Conservation (phyloP, 2,797 vertebrate species). For the Hydrolagus colliei region DNA sequence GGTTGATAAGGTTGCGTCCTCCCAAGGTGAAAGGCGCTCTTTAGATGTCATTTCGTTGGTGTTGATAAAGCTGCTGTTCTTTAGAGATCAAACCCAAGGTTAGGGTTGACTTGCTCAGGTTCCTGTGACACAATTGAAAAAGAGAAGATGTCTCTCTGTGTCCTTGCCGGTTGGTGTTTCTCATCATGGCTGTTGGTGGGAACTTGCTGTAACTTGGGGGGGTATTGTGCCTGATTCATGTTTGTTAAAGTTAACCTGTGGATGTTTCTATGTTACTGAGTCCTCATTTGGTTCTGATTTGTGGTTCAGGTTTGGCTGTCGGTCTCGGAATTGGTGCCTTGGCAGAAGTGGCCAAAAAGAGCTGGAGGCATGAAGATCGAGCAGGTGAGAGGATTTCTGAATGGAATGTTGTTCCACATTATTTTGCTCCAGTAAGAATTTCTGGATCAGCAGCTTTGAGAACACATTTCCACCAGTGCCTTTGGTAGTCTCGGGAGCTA, state of each 20-base stretch:
- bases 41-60: background rate
- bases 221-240: conserved; percentile 27
- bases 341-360: conserved; percentile 94
- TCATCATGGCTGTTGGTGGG: no score
- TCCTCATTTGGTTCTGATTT: conserved; percentile 28
- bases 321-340: conserved; percentile 86
- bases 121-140: no score
- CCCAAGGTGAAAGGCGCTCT: no score
- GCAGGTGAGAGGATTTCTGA: conserved; percentile 53
- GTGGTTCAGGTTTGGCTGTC: conserved; percentile 76
- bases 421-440: no score
- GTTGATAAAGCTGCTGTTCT: background rate
- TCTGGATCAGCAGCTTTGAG: no score
- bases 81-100: background rate
- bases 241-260: background rate
- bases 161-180: no score
- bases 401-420: no score
- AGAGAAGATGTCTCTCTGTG: no score
- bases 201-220: conserved; percentile 7
- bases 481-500: no score
- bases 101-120: background rate
- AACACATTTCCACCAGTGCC: no score
- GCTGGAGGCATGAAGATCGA: conserved; percentile 64
- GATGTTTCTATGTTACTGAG: background rate
- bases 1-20: background rate